A percentile compares a stretch with the other conserved stretches of the same genome.
These are phyloP conservation scores for Pristiophorus japonicus DNA, from an alignment of 2,113 vertebrate species.

Conservation along the genomic window DNA sequence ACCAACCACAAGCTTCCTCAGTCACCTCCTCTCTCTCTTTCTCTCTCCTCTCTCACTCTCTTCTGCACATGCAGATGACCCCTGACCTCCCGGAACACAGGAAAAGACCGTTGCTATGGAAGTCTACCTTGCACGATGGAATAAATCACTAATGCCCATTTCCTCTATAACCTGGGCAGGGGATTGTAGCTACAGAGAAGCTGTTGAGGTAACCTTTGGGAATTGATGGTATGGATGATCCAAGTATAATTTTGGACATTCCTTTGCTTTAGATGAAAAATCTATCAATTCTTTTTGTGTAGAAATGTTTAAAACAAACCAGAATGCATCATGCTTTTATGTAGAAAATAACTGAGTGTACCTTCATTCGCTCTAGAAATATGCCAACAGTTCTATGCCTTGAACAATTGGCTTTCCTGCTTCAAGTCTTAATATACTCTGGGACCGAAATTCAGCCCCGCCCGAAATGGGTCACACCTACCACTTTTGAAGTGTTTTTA, in stretches of 20 bases:
- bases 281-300: not conserved
- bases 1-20: too few species aligned
- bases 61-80: too few species aligned
- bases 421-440: not conserved
- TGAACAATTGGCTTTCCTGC: not conserved
- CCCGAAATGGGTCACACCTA: too few species aligned
- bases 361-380: not conserved
- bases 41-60: too few species aligned
- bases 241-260: not conserved
- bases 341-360: not conserved
- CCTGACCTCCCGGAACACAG: too few species aligned
- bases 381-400: not conserved
- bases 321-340: not conserved
- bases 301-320: not conserved
- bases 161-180: not conserved
- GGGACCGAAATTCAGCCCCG: too few species aligned
- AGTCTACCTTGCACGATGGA: too few species aligned
- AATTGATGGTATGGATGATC: not conserved
- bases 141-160: too few species aligned
- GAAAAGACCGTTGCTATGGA: too few species aligned
- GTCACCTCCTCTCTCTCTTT: too few species aligned
- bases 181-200: not conserved
- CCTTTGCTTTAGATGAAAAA: not conserved
- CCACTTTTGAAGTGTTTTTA: too few species aligned
- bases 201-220: not conserved